A percentile compares a stretch with the other conserved stretches of the same genome.
Evolutionary conservation across 2,797 vertebrate species (phyloP).

Genomic region (Serranus cabrilla): DNA sequence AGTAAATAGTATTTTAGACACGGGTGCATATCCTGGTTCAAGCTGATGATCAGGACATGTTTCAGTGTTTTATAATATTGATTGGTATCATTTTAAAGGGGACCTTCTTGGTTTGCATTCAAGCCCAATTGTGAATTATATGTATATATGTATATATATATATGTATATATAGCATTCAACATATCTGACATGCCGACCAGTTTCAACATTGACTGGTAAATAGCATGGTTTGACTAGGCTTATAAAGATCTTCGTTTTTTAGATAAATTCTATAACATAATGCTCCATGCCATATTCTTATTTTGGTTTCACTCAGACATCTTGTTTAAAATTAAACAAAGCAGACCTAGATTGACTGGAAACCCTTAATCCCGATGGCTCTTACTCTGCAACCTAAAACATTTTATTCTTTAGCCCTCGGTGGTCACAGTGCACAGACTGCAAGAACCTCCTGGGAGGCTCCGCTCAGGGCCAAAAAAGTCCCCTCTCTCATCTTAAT

Average conservation of each 20-base stretch:
- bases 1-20: too few species aligned
- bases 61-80: too few species aligned
- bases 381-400: conserved; percentile 7
- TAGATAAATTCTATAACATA: background rate
- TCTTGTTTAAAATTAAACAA: conserved; percentile 20
- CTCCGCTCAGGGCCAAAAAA: conserved; percentile 22
- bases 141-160: too few species aligned
- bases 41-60: too few species aligned
- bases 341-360: background rate
- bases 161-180: too few species aligned
- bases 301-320: background rate
- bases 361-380: conserved; percentile 2
- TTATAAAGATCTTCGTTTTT: background rate
- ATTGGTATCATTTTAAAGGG: too few species aligned
- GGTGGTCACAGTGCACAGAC: conserved; percentile 18
- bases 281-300: background rate
- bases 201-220: too few species aligned
- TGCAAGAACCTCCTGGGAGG: conserved; percentile 27
- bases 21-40: too few species aligned
- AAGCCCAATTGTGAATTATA: too few species aligned
- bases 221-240: background rate
- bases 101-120: too few species aligned
- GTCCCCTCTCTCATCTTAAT: conserved; percentile 36
- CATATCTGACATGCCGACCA: too few species aligned
- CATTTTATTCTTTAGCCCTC: conserved; percentile 13